Evolutionary conservation across 1,140 invertebrate genomes (phyloP).

Genomic region (Thrips palmi): DNA sequence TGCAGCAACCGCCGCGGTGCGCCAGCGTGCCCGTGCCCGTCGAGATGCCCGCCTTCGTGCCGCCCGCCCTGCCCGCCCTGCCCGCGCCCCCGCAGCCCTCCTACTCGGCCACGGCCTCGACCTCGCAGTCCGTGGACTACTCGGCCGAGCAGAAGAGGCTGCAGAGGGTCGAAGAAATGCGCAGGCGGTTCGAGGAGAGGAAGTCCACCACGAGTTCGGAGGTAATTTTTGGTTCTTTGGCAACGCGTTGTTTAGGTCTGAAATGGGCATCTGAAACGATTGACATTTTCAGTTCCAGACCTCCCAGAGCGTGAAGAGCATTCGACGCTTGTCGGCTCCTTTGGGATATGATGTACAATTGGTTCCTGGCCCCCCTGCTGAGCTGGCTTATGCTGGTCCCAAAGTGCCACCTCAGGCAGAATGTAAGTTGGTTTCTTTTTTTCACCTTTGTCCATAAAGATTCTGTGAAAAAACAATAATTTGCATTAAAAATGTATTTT

Average conservation of each 20-base stretch:
- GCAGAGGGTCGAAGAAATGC: slow-evolving; percentile 20
- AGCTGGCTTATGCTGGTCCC: slow-evolving; percentile 33
- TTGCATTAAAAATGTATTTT: slow-evolving; percentile 2
- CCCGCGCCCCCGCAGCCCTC: background rate
- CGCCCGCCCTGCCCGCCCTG: no score
- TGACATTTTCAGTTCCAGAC: no score
- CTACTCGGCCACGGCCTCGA: slow-evolving; percentile 15
- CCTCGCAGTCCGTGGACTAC: slow-evolving; percentile 14
- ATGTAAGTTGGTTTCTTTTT: slow-evolving; percentile 14
- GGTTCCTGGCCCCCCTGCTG: slow-evolving; percentile 36
- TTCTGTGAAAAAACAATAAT: no score
- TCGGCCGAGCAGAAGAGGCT: slow-evolving; percentile 22
- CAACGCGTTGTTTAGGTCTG: no score
- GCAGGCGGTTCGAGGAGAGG: slow-evolving; percentile 21
- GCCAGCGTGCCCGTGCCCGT: no score
- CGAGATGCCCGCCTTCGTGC: no score
- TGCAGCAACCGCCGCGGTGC: background rate
- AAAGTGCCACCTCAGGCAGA: slow-evolving; percentile 22
- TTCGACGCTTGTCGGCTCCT: no score
- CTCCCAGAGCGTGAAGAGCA: no score
- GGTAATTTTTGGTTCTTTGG: no score
- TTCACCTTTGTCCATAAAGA: background rate
- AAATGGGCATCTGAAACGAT: no score
- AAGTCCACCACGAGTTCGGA: no score
- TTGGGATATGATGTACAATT: no score